Base-by-base conservation (phyloP, 2,888 invertebrate species). In the Zygothrica quintamaculata region DNA sequence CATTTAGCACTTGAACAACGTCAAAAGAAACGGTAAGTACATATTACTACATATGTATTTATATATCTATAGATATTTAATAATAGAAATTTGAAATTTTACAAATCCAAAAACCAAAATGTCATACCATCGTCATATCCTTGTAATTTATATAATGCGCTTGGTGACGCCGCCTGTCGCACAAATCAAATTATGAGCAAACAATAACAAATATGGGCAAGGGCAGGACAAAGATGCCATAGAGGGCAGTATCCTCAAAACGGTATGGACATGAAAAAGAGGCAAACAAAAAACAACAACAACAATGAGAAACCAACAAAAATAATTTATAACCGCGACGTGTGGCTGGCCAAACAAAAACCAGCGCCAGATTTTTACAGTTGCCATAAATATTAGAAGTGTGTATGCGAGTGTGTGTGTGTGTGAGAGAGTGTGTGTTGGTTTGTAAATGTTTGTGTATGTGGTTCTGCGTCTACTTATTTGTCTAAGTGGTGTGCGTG, bases 21-120 rank as follows among this genome's bases (percentile, higher is more conserved):
- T 39, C 90, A 90, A 70, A 89, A 84, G 65, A 90, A 90, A 66
- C 85, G 90, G 90, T 90, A 66, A 89, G 90, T 89, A 18, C 12
- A 43, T n/a, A n/a, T n/a, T n/a, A n/a, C n/a, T n/a, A n/a, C n/a
- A n/a, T n/a, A n/a, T n/a, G n/a, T n/a, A n/a, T n/a, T n/a, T n/a
- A n/a, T n/a, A n/a, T n/a, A n/a, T n/a, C n/a, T n/a, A n/a, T n/a
- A n/a, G n/a, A n/a, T n/a, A n/a, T n/a, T n/a, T n/a, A n/a, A n/a
- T n/a, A n/a, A n/a, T n/a, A n/a, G n/a, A n/a, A n/a, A n/a, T n/a
- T n/a, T n/a, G n/a, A n/a, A n/a, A n/a, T n/a, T n/a, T n/a, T 33
- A 15, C n/a, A 8, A 22, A 29, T n/a, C 29, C n/a, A 29, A 29
- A 9, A 29, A 9, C 3, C 29, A 1, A 9, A 29, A 5, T n/a